phyloP scores from a whole-genome alignment of 1,140 invertebrate genomes.

The Drosophila oshimai region DNA sequence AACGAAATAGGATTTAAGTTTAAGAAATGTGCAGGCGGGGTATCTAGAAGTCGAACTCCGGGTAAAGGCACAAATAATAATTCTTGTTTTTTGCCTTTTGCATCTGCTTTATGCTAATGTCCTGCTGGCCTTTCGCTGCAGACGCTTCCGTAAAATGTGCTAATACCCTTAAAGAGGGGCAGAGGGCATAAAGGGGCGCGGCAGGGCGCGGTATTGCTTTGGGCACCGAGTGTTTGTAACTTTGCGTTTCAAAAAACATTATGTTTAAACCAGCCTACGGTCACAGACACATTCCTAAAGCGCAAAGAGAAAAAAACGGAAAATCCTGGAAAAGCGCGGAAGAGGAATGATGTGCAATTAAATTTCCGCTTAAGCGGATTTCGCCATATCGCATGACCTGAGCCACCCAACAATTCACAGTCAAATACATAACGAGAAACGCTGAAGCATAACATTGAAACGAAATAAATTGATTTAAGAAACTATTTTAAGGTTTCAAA shows the following conservation, averaged over 20 bases:
- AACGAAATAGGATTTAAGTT: too few species aligned
- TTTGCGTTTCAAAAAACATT: constrained; percentile 81
- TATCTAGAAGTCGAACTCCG: constrained; percentile 25
- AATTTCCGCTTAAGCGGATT: too few species aligned
- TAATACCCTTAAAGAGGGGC: constrained; percentile 60
- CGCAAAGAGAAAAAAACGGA: too few species aligned
- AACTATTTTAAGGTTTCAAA: too few species aligned
- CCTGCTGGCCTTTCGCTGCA: constrained; percentile 44
- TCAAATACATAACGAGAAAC: too few species aligned
- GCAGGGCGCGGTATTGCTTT: constrained; percentile 9
- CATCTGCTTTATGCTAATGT: constrained; percentile 77
- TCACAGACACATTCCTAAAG: constrained; percentile 46
- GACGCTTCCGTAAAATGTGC: constrained; percentile 72
- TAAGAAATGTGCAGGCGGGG: constrained; percentile 7
- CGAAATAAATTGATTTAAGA: too few species aligned
- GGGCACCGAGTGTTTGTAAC: constrained; percentile 68
- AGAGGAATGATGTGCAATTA: too few species aligned
- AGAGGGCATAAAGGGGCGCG: neutral
- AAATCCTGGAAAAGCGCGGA: too few species aligned
- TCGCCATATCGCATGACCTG: too few species aligned
- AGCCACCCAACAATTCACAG: too few species aligned
- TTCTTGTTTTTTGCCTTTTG: constrained; percentile 65
- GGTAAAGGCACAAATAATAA: neutral
- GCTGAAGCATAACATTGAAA: too few species aligned
- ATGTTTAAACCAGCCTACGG: constrained; percentile 79